A percentile compares a stretch with the other conserved stretches of the same genome.
Evolutionary conservation across 2,113 vertebrate species (phyloP).

Genomic region (Brachionichthys hirsutus): DNA sequence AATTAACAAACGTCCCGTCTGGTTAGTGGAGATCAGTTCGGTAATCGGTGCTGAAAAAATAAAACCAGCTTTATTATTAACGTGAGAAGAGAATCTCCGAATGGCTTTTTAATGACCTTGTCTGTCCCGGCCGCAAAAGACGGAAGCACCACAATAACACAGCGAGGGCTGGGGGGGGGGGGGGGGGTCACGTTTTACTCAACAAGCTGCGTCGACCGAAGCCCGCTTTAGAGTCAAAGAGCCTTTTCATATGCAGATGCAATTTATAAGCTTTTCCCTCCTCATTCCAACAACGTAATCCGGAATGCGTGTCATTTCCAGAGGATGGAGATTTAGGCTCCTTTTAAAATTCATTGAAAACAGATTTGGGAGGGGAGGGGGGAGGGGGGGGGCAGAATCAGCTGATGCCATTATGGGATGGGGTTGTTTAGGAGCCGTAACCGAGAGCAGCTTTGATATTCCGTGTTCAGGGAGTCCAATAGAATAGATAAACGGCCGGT

Average conservation of each 20-base stretch:
- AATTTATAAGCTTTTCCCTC: conserved; percentile 46
- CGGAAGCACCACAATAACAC: too few relatives aligned
- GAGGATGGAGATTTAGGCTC: conserved; percentile 54
- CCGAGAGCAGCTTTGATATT: conserved; percentile 23
- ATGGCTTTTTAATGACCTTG: conserved; percentile 28
- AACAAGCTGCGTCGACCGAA: conserved; percentile 35
- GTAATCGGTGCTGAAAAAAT: too few relatives aligned
- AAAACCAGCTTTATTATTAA: conserved; percentile 6
- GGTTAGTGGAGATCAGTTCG: too few relatives aligned
- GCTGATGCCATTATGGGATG: conserved; percentile 40
- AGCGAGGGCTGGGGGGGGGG: too few relatives aligned
- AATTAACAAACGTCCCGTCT: too few relatives aligned
- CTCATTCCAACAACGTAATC: conserved; percentile 49
- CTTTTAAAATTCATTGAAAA: conserved; percentile 71
- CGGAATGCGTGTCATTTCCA: conserved; percentile 61
- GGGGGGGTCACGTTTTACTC: conserved; percentile 37
- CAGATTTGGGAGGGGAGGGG: conserved; percentile 53
- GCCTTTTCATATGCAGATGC: conserved; percentile 60
- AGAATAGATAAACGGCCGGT: conserved; percentile 15
- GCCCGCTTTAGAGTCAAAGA: conserved; percentile 47
- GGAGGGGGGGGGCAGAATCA: conserved; percentile 42
- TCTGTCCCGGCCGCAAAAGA: conserved; percentile 8
- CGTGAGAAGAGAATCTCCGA: not conserved
- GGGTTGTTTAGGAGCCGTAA: conserved; percentile 23
- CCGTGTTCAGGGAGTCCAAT: conserved; percentile 18